These are phyloP conservation scores for Endotricha flammealis DNA, from an alignment of 2,888 invertebrate genomes.

Conservation along the genomic window DNA sequence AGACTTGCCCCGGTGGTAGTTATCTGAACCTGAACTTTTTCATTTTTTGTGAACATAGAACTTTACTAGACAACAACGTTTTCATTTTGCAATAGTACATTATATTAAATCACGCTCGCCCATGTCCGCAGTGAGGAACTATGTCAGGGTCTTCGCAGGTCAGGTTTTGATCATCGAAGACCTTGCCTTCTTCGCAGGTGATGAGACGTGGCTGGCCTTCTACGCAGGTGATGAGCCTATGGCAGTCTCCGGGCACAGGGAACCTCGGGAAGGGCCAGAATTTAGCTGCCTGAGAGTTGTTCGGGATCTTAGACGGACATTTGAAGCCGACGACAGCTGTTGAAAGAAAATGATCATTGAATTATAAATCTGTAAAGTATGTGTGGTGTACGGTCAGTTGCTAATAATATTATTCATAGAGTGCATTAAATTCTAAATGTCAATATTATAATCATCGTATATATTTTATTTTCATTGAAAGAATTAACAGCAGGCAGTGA, in stretches of 20 bases:
- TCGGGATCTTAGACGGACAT: conserved; percentile 91
- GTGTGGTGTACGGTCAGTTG: too few species aligned
- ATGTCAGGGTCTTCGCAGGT: conserved; percentile 89
- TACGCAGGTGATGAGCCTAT: conserved; percentile 93
- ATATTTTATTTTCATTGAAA: too few species aligned
- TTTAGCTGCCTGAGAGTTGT: conserved; percentile 88
- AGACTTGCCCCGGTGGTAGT: too few species aligned
- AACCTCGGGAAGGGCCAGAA: conserved; percentile 97
- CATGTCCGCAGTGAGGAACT: conserved; percentile 72
- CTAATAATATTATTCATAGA: too few species aligned
- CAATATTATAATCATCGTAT: too few species aligned
- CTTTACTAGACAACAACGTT: conserved; percentile 27
- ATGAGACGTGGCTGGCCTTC: conserved; percentile 92
- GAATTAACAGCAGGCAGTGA: too few species aligned
- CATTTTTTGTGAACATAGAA: not conserved
- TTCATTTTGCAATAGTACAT: conserved; percentile 48
- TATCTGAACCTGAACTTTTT: too few species aligned
- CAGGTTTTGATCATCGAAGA: conserved; percentile 89
- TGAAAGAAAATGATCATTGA: too few species aligned
- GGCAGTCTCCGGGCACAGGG: conserved; percentile 91
- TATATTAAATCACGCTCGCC: conserved; percentile 42
- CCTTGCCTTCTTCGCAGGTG: conserved; percentile 91
- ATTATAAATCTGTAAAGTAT: too few species aligned
- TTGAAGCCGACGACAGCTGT: conserved; percentile 94
- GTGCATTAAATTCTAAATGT: too few species aligned